Percentiles rank a stretch among this genome's conserved stretches.
Evolutionary conservation across 2,888 invertebrate genomes (phyloP).

Genomic region (Nysson spinosus): DNA sequence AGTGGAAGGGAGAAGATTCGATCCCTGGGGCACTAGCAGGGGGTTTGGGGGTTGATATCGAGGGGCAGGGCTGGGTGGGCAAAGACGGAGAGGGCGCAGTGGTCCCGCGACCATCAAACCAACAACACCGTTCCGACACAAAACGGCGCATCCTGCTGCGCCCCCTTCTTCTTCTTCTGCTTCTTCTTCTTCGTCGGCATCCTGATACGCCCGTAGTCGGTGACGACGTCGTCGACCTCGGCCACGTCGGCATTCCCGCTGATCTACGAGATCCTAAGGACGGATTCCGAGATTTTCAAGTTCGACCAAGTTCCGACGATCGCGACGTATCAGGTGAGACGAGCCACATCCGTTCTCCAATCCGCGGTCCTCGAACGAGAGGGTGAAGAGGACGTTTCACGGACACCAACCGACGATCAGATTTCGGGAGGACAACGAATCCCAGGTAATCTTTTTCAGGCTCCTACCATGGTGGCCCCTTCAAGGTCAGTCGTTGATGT

Average conservation of each 20-base stretch:
- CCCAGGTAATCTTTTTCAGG: slow-evolving; percentile 29
- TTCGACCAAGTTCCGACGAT: too few relatives aligned
- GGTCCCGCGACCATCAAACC: slow-evolving; percentile 79
- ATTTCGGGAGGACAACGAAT: not conserved
- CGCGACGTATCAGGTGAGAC: too few relatives aligned
- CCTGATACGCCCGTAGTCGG: slow-evolving; percentile 30
- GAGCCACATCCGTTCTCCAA: too few relatives aligned
- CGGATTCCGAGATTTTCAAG: not conserved
- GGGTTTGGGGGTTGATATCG: slow-evolving; percentile 66
- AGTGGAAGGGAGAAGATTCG: slow-evolving; percentile 56
- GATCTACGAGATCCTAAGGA: slow-evolving; percentile 7
- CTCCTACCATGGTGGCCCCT: not conserved
- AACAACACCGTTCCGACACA: slow-evolving; percentile 71
- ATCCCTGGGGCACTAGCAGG: slow-evolving; percentile 61
- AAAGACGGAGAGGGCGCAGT: slow-evolving; percentile 78
- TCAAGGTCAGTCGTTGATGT: slow-evolving; percentile 22
- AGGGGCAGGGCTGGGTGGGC: slow-evolving; percentile 75
- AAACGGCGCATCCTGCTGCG: slow-evolving; percentile 58
- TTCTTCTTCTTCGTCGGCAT: slow-evolving; percentile 39
- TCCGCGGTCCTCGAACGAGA: too few relatives aligned
- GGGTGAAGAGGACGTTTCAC: not conserved
- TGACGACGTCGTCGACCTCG: slow-evolving; percentile 20
- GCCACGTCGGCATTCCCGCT: slow-evolving; percentile 6
- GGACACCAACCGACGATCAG: not conserved
- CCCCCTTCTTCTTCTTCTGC: slow-evolving; percentile 51